Percentiles rank a stretch among this genome's conserved stretches.
Evolutionary conservation across 2,888 invertebrate genomes (phyloP).

Genomic region (Mimas tiliae): DNA sequence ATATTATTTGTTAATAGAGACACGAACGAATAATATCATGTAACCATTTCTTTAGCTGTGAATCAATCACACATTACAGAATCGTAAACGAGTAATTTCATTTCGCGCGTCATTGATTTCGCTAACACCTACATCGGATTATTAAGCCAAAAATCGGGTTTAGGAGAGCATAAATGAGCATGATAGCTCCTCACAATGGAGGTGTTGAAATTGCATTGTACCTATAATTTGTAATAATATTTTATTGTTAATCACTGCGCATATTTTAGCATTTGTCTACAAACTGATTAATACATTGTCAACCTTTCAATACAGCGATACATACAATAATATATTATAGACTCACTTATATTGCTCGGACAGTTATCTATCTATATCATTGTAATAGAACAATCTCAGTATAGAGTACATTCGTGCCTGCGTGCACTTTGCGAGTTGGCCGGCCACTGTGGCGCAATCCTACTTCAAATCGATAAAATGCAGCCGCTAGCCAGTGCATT

Average conservation of each 20-base stretch:
- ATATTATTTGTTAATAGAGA: conserved; percentile 2
- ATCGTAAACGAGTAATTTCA: conserved; percentile 16
- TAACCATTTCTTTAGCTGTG: neutral
- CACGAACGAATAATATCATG: conserved; percentile 6
- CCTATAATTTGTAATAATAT: no score
- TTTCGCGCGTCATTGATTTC: conserved; percentile 19
- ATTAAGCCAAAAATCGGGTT: conserved; percentile 6
- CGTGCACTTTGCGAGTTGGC: conserved; percentile 31
- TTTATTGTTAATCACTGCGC: neutral
- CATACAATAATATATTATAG: conserved; percentile 38
- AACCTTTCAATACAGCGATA: conserved; percentile 42
- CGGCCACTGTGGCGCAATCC: conserved; percentile 42
- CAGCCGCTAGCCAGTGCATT: conserved; percentile 27
- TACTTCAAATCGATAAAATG: conserved; percentile 42
- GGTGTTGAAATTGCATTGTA: conserved; percentile 12
- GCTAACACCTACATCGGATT: conserved; percentile 14
- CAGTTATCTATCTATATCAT: conserved; percentile 43
- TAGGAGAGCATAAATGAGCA: neutral
- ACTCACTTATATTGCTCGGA: conserved; percentile 26
- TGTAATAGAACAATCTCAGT: conserved; percentile 44
- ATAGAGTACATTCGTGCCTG: conserved; percentile 35
- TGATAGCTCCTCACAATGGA: neutral
- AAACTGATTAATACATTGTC: conserved; percentile 37
- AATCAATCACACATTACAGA: conserved; percentile 14
- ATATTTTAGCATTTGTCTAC: neutral